phyloP scores from a whole-genome alignment of 2,113 vertebrate species.

The Rhynchomys soricoides region DNA sequence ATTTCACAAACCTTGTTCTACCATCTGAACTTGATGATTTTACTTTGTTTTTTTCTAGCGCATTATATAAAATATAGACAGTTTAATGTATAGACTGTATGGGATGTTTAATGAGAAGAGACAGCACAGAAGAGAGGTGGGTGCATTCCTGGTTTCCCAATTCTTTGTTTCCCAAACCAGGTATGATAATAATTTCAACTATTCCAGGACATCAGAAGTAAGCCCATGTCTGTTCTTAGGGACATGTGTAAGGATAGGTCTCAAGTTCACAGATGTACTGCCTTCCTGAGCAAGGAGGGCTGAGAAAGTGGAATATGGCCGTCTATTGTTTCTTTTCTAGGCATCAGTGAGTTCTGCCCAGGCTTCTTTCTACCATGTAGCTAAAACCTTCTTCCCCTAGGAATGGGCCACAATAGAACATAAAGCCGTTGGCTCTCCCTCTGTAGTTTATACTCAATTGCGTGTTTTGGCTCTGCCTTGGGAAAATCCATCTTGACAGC shows the following conservation, averaged over 20 bases:
- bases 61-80: not conserved
- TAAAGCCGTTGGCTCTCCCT: not conserved
- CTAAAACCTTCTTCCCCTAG: not conserved
- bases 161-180: not conserved
- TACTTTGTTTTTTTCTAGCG: not conserved
- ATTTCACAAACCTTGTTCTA: conserved; percentile 51
- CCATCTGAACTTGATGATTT: not conserved
- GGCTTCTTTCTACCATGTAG: not conserved
- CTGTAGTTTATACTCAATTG: not conserved
- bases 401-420: not conserved
- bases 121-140: not conserved
- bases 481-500: not conserved
- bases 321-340: not conserved
- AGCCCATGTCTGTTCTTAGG: not conserved
- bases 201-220: not conserved
- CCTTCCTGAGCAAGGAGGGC: not conserved
- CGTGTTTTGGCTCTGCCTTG: not conserved
- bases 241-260: not conserved
- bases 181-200: too few species aligned
- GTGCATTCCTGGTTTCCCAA: not conserved
- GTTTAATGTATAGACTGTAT: not conserved
- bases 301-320: fast-evolving
- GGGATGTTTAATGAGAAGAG: not conserved
- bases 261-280: not conserved
- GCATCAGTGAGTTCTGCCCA: not conserved